Evolutionary conservation across 2,113 vertebrate genomes (phyloP), one percentile per base, ranked within the genome.

Genomic region (Trichechus manatus): DNA sequence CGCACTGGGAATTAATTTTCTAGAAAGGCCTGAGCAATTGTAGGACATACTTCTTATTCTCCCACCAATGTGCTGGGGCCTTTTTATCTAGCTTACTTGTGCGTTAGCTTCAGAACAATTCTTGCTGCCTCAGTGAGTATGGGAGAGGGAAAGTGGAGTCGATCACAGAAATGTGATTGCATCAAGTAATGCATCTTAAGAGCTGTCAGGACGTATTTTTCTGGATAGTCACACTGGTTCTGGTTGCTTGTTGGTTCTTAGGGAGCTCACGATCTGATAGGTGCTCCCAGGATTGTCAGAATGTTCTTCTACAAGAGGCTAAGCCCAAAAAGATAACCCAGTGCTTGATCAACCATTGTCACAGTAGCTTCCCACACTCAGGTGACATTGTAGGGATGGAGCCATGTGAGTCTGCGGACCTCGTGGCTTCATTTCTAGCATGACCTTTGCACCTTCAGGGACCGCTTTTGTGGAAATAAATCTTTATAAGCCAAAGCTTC

Each of bases 41-140:
- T 14, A 39, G 77, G 63, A 13, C 53, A 64, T 29, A 74, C 72
- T 68, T 70, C 14, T 80, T 29, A 44, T 77, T 94, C 25, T 83
- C 42, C 61, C 14, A 9, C 31, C 42, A 56, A 22, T 17, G 7
- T 87, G 9, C n/a, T n/a, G 20, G 33, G 50, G 15, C 6, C 80
- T 92, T 95, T 89, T 64, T 72, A 9, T 93, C 80, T 87, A 47
- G 9, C 33, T 92, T 85, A 31, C 39, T 68, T 92, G 23, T 64
- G 29, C 53, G 89, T 92, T 81, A 64, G n/a, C 53, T 91, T 91
- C 44, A 79, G 31, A 77, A 23, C 2, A 61, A 9, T 66, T 87
- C 59, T 56, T 87, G 59, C 23, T 80, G 29, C n/a, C 59, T 90
- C 50, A 82, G 13, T 77, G 74, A 89, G 61, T 11, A 82, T 44